Evolutionary conservation across 2,797 vertebrate genomes (phyloP).

Genomic region (Neosalanx taihuensis): DNA sequence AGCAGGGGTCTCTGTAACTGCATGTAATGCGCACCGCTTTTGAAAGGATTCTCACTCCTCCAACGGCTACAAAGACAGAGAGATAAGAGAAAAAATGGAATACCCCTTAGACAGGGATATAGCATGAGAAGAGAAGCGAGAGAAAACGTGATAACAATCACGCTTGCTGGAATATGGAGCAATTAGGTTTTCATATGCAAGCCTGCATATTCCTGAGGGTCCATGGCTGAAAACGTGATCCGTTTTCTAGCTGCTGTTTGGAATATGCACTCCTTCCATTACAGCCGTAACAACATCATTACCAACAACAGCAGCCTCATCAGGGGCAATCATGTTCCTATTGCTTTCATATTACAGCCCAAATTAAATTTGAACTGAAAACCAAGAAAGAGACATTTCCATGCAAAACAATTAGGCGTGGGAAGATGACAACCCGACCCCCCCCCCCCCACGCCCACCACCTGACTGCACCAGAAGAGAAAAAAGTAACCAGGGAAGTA

Average conservation of each 20-base stretch:
- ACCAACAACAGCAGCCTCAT: slow-evolving; percentile 42
- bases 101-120: background rate
- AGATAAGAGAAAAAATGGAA: background rate
- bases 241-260: slow-evolving; percentile 28
- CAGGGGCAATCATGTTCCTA: slow-evolving; percentile 44
- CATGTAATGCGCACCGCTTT: slow-evolving; percentile 24
- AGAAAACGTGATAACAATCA: slow-evolving; percentile 34
- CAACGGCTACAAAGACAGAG: background rate
- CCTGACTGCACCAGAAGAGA: no score
- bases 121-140: background rate
- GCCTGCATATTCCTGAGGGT: slow-evolving; percentile 48
- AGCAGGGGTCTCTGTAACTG: slow-evolving; percentile 65
- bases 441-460: background rate
- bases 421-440: background rate
- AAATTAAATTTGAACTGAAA: slow-evolving; percentile 54
- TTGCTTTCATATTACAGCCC: slow-evolving; percentile 27
- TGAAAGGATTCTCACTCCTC: background rate
- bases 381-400: slow-evolving; percentile 24
- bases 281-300: slow-evolving; percentile 48
- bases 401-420: slow-evolving; percentile 1
- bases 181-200: slow-evolving; percentile 53
- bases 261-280: slow-evolving; percentile 55
- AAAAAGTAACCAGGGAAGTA: no score
- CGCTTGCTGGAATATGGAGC: slow-evolving; percentile 48
- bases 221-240: slow-evolving; percentile 45